A percentile compares a stretch with the other conserved stretches of the same genome.
Evolutionary conservation across 2,113 vertebrate genomes (phyloP).

Genomic region (Colaptes auratus): DNA sequence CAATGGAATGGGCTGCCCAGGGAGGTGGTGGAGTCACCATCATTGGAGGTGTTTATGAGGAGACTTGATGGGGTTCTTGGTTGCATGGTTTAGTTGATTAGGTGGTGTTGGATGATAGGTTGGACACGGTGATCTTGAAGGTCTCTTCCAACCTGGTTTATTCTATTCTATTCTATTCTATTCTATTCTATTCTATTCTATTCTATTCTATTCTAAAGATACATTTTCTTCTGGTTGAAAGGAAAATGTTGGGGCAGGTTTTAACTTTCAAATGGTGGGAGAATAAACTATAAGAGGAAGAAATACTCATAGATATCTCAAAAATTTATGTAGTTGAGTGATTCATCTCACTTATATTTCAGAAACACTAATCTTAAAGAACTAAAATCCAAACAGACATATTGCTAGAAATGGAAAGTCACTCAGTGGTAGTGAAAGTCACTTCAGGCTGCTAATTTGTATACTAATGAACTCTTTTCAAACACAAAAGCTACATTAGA

Average conservation of each 20-base stretch:
- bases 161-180: no score
- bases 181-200: no score
- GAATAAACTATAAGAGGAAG: not conserved
- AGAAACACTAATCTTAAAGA: not conserved
- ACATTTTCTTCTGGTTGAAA: not conserved
- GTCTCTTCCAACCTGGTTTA: no score
- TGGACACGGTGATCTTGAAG: no score
- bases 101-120: no score
- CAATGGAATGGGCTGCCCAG: no score
- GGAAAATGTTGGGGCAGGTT: not conserved
- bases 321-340: not conserved
- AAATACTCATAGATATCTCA: not conserved
- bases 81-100: no score
- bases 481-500: constrained; percentile 32
- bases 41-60: no score
- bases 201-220: not conserved
- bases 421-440: constrained; percentile 19
- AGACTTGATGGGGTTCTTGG: no score
- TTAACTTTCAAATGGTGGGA: not conserved
- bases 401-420: constrained; percentile 21
- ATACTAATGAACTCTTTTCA: constrained; percentile 15
- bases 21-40: no score
- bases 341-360: not conserved
- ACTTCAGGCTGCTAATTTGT: constrained; percentile 56
- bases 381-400: not conserved